A percentile compares a stretch with the other conserved stretches of the same genome.
Conservation (phyloP, 2,888 invertebrate species). For the Desoria tigrina region DNA sequence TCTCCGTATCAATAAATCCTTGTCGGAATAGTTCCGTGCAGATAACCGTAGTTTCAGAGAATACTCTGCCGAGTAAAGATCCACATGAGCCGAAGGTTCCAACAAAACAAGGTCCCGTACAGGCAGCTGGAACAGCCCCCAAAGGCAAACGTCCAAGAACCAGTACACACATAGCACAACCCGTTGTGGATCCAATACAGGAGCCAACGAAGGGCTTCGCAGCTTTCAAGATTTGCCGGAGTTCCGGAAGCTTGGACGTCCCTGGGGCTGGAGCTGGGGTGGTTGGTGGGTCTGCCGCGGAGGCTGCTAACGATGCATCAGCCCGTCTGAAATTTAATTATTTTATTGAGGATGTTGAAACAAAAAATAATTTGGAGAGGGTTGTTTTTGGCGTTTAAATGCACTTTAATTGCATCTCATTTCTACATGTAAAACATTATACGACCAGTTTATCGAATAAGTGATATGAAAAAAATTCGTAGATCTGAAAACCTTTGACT, state of each 20-base stretch:
- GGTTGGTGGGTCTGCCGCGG: constrained; percentile 22
- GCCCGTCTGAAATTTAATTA: constrained; percentile 20
- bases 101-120: constrained; percentile 53
- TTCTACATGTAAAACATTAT: too few relatives aligned
- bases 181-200: constrained; percentile 50
- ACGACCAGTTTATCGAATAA: too few relatives aligned
- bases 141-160: constrained; percentile 50
- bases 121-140: constrained; percentile 48
- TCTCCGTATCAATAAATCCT: constrained; percentile 51
- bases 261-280: constrained; percentile 31
- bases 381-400: neutral
- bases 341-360: neutral
- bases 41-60: constrained; percentile 53
- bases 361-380: constrained; percentile 2
- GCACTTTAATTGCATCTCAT: too few relatives aligned
- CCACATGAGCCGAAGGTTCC: constrained; percentile 52
- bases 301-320: constrained; percentile 20
- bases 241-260: constrained; percentile 46
- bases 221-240: constrained; percentile 50
- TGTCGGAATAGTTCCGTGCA: constrained; percentile 54
- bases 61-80: constrained; percentile 47
- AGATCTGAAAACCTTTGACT: too few relatives aligned
- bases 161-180: constrained; percentile 51
- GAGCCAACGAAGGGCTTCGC: constrained; percentile 52
- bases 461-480: too few relatives aligned